Evolutionary conservation across 2,888 invertebrate genomes (phyloP).

Genomic region (Zaprionus lineosus): DNA sequence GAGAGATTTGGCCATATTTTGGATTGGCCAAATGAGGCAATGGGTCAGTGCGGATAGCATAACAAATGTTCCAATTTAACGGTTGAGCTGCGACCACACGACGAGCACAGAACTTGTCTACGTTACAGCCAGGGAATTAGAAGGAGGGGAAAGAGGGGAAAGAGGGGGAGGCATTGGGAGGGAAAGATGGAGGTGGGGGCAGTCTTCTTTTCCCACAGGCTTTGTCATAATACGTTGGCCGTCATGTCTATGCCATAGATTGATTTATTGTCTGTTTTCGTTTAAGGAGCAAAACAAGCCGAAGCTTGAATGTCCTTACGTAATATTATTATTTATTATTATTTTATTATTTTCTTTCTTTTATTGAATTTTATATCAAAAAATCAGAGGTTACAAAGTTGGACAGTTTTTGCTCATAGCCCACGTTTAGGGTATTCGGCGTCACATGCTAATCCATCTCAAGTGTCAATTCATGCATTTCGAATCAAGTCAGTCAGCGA

Average conservation of each 20-base stretch:
- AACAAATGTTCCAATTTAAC: slow-evolving; percentile 68
- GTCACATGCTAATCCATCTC: slow-evolving; percentile 68
- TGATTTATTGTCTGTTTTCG: slow-evolving; percentile 24
- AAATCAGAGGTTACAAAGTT: too few species aligned
- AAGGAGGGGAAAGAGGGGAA: neutral
- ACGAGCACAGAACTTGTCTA: slow-evolving; percentile 1
- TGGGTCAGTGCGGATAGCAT: slow-evolving; percentile 25
- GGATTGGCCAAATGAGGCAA: slow-evolving; percentile 50
- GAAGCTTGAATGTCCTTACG: too few species aligned
- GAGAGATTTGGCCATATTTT: slow-evolving; percentile 38
- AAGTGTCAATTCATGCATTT: slow-evolving; percentile 76
- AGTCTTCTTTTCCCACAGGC: too few species aligned
- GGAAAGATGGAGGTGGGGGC: too few species aligned
- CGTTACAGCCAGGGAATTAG: neutral
- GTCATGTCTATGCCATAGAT: too few species aligned
- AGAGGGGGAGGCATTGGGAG: slow-evolving; percentile 1
- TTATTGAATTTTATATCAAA: too few species aligned
- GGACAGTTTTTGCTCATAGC: neutral
- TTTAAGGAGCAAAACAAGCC: too few species aligned
- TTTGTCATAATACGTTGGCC: too few species aligned
- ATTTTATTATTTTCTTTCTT: too few species aligned
- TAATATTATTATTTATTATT: too few species aligned
- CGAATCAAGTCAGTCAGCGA: slow-evolving; percentile 62
- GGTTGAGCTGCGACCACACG: slow-evolving; percentile 44
- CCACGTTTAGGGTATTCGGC: slow-evolving; percentile 4